A percentile compares a stretch with the other conserved stretches of the same genome.
These are phyloP conservation scores for Cavia aperea DNA, from an alignment of 2,113 vertebrate genomes.

Conservation along the genomic window DNA sequence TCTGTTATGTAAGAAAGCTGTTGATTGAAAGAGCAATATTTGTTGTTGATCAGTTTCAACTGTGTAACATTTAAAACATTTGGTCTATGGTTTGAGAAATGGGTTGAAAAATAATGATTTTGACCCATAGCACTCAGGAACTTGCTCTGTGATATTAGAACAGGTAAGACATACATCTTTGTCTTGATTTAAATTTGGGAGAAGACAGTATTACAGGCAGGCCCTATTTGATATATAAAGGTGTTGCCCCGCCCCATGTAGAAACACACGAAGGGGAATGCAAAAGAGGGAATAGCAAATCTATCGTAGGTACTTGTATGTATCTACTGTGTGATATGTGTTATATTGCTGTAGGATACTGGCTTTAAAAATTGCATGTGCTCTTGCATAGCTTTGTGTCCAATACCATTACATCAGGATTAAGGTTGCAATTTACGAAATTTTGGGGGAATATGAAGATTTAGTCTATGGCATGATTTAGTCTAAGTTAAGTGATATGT, in stretches of 20 bases:
- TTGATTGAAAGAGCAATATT: not conserved
- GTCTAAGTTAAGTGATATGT: not conserved
- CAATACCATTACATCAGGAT: not conserved
- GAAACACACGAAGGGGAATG: not conserved
- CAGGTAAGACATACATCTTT: not conserved
- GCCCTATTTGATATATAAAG: not conserved
- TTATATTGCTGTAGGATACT: not conserved
- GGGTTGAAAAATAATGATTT: slow-evolving; percentile 34
- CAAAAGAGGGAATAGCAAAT: not conserved
- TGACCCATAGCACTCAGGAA: not conserved
- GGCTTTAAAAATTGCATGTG: not conserved
- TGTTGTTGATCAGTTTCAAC: not conserved
- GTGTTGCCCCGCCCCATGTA: not conserved
- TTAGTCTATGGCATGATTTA: not conserved
- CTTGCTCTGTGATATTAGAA: not conserved
- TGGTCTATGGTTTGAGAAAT: slow-evolving; percentile 40
- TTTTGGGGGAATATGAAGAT: not conserved
- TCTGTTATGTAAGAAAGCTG: slow-evolving; percentile 3
- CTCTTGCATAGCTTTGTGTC: not conserved
- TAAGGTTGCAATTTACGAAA: not conserved
- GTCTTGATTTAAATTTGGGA: not conserved
- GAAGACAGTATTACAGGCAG: not conserved
- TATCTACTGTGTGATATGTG: not conserved
- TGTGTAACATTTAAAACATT: not conserved
- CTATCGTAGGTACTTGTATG: not conserved